Conservation (phyloP, 2,888 invertebrate genomes). For the Pyrgus malvae region DNA sequence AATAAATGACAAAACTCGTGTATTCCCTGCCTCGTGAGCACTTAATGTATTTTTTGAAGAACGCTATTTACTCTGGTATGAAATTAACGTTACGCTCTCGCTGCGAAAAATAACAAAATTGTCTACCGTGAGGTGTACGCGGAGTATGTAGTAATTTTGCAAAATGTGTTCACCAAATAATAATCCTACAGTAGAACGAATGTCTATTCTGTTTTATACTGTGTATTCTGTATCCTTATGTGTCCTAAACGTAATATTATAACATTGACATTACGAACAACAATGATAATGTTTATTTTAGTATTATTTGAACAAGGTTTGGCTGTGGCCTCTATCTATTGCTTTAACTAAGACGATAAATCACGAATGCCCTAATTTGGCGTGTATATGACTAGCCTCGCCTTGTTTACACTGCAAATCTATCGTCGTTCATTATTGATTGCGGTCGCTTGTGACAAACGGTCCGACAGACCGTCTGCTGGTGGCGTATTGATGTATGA, state of each 20-base stretch:
- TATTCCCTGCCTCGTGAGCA: not conserved
- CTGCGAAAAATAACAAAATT: not conserved
- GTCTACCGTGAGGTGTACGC: not conserved
- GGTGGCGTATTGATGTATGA: conserved; percentile 21
- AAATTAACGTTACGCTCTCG: conserved; percentile 2
- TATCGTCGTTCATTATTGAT: conserved; percentile 20
- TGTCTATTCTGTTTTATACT: no score
- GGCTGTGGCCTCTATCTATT: no score
- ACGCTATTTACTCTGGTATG: not conserved
- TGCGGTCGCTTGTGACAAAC: conserved; percentile 17
- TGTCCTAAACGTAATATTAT: no score
- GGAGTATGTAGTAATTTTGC: not conserved
- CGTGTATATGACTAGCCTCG: conserved; percentile 11
- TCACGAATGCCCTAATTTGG: conserved; percentile 11
- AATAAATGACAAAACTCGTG: no score
- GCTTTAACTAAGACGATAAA: conserved; percentile 12
- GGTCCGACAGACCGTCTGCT: conserved; percentile 15
- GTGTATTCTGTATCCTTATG: no score
- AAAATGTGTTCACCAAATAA: no score
- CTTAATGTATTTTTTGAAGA: not conserved
- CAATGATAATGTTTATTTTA: no score
- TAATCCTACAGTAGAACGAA: no score
- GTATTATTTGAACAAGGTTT: no score
- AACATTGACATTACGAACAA: no score
- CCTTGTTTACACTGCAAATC: conserved; percentile 24